A percentile compares a stretch with the other conserved stretches of the same genome.
Conservation (phyloP, 2,888 invertebrate species). For the Lasioglossum villosulum region DNA sequence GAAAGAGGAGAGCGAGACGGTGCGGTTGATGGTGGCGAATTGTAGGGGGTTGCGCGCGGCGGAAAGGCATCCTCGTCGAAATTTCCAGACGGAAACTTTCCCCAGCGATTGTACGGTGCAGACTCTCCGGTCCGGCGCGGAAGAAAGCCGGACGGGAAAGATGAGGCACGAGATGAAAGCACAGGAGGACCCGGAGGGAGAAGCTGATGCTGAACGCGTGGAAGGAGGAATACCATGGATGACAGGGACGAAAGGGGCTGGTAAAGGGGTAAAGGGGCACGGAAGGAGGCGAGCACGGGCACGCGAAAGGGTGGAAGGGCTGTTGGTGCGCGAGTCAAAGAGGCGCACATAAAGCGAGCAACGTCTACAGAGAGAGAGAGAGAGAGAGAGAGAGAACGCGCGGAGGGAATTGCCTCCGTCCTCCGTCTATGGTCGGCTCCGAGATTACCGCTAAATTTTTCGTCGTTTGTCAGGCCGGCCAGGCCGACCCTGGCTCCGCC, state of each 20-base stretch:
- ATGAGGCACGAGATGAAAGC: constrained; percentile 78
- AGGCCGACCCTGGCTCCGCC: constrained; percentile 24
- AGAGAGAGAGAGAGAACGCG: constrained; percentile 55
- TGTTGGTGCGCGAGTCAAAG: constrained; percentile 76
- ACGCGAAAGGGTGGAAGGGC: constrained; percentile 61
- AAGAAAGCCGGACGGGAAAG: constrained; percentile 73
- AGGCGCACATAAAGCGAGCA: constrained; percentile 78
- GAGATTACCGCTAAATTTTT: constrained; percentile 79
- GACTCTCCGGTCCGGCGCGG: constrained; percentile 63
- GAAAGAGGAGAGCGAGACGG: too few relatives aligned
- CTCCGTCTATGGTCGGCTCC: constrained; percentile 53
- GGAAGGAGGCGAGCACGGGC: constrained; percentile 19
- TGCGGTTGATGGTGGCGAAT: neutral
- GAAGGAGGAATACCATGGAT: constrained; percentile 11
- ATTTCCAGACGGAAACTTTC: constrained; percentile 77
- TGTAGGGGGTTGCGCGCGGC: neutral
- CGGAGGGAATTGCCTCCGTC: constrained; percentile 69
- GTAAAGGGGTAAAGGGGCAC: constrained; percentile 16
- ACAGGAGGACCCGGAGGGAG: constrained; percentile 50
- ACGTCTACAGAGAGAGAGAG: constrained; percentile 67
- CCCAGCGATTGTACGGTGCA: constrained; percentile 73
- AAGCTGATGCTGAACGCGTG: constrained; percentile 10
- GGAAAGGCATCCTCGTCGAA: constrained; percentile 59
- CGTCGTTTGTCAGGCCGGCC: constrained; percentile 68
- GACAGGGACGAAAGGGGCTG: constrained; percentile 29